Evolutionary conservation across 2,797 vertebrate species (phyloP), one percentile per base, ranked within the genome.

Genomic region (Sebastes nivosus): DNA sequence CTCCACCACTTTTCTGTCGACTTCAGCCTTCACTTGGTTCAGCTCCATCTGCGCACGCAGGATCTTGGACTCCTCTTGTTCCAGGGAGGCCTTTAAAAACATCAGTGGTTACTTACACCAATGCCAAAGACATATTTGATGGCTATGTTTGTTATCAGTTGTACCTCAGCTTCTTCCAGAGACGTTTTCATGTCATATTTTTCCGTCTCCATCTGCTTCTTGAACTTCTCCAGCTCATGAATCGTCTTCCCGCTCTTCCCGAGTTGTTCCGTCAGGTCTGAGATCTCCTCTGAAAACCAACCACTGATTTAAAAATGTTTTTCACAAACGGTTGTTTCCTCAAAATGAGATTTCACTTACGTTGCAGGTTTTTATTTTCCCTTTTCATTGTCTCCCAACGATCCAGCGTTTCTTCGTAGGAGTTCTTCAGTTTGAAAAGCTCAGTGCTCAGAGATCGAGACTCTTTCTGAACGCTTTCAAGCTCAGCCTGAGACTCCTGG

Each of bases 21-120:
- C 89, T 50, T 97, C 97, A 5, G 95, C 93, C 84, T 97, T 98
- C 25, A 97, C 69, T 85, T 98, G 97, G 89, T 90, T 97, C 60
- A 98, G 89, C 76, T 98, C 97, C 81, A 98, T 93, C 66, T 98
- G 97, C 13, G 95, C 76, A 2, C 93, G 93, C 34, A 98, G 87
- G 76, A 98, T 96, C 93, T 97, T 98, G 29, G 96, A 96, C 72
- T 98, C 97, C 80, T 97, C 96, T 0, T 97, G 96, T 73, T 98
- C 97, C 84, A 98, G 89, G 12, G 96, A 96, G 2, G 95, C 97
- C 97, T 98, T 67, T 29, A 27, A 27, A 18, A 65, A 5, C 20
- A 22, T n/a, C 20, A 20, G 20, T 13, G 5, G 30, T 32, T 34
- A 22, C 20, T 34, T 22, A 63, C 30, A 22, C 11, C 30, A 13